phyloP scores from a whole-genome alignment of 2,888 invertebrate species.

The Perizoma flavofasciatum region DNA sequence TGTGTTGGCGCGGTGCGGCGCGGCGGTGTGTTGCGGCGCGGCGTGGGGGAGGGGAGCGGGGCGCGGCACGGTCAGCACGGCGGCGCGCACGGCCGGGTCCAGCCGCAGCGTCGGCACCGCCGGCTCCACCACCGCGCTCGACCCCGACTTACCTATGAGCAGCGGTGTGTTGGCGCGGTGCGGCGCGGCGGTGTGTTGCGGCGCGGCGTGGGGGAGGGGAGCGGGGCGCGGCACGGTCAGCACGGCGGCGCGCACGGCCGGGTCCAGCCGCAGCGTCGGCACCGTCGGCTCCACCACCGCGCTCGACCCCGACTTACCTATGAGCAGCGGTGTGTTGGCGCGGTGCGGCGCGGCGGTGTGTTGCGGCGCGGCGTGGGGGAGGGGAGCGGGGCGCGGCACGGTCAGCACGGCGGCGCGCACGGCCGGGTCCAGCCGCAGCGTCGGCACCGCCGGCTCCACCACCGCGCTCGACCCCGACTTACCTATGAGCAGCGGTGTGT shows the following conservation, averaged over 20 bases:
- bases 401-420: constrained; percentile 82
- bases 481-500: constrained; percentile 29
- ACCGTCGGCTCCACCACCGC: constrained; percentile 64
- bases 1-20: constrained; percentile 38
- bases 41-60: constrained; percentile 30
- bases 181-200: constrained; percentile 35
- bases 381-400: constrained; percentile 52
- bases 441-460: constrained; percentile 68
- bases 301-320: constrained; percentile 24
- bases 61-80: constrained; percentile 69
- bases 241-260: constrained; percentile 84
- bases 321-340: constrained; percentile 32
- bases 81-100: constrained; percentile 86
- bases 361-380: no score
- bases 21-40: no score
- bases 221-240: constrained; percentile 60
- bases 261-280: constrained; percentile 84
- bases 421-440: constrained; percentile 85
- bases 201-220: constrained; percentile 25
- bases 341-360: constrained; percentile 39
- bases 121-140: constrained; percentile 54
- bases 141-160: constrained; percentile 24
- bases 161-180: constrained; percentile 37
- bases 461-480: constrained; percentile 33
- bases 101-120: constrained; percentile 80